Conservation (phyloP, 2,888 invertebrate genomes). For the Leptogaster cylindrica region DNA sequence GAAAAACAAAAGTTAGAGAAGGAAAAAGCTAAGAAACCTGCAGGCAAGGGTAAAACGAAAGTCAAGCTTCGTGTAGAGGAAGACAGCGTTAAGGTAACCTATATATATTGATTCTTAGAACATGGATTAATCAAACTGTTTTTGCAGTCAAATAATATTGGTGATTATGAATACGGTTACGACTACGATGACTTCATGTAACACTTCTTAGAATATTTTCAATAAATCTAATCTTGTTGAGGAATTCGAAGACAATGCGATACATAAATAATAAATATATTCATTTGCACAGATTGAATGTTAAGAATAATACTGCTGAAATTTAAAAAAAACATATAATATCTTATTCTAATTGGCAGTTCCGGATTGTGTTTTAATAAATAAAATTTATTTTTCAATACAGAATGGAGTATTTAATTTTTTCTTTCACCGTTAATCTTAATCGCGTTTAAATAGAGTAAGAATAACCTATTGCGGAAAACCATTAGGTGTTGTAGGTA, state of each 20-base stretch:
- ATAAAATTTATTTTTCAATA: constrained; percentile 46
- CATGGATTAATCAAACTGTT: constrained; percentile 41
- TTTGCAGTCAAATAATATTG: constrained; percentile 68
- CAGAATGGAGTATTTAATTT: no score
- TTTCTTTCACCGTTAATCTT: no score
- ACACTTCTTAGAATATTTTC: constrained; percentile 50
- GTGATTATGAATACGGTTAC: constrained; percentile 72
- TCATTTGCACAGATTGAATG: constrained; percentile 37
- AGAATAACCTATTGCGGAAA: no score
- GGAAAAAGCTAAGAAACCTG: constrained; percentile 77
- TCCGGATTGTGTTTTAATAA: constrained; percentile 44
- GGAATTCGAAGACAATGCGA: constrained; percentile 6
- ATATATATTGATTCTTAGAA: not conserved
- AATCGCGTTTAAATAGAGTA: no score
- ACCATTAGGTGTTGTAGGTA: no score
- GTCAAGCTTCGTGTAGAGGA: constrained; percentile 75
- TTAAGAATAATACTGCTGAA: constrained; percentile 32
- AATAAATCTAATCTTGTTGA: constrained; percentile 30
- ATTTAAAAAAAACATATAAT: constrained; percentile 14
- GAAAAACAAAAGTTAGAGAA: constrained; percentile 90
- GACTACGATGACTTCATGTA: constrained; percentile 85
- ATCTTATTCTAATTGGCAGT: constrained; percentile 43
- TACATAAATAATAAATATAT: constrained; percentile 27
- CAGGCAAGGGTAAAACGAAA: constrained; percentile 80
- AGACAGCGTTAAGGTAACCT: constrained; percentile 69